A percentile compares a stretch with the other conserved stretches of the same genome.
Conservation (phyloP, 2,113 vertebrate genomes). For the Centropus bengalensis region DNA sequence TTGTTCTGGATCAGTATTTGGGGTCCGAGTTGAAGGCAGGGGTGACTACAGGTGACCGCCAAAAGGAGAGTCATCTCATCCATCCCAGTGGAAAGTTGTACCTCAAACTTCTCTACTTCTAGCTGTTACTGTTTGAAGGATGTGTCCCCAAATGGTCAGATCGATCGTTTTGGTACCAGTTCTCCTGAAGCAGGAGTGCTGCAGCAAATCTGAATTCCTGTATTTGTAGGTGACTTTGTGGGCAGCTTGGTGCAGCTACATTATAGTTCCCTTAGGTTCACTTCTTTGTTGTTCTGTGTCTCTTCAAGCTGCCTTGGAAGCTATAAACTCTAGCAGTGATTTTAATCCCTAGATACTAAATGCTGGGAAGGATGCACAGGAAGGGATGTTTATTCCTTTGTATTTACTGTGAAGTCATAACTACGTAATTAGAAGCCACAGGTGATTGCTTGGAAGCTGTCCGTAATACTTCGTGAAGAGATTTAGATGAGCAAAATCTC, state of each 20-base stretch:
- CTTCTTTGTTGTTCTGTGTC: background rate
- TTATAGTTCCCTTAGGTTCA: background rate
- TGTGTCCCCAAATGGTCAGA: background rate
- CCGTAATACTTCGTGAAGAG: background rate
- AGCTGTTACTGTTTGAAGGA: background rate
- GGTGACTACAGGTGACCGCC: background rate
- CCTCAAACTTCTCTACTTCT: background rate
- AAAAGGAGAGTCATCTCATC: background rate
- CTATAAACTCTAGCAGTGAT: background rate
- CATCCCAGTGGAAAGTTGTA: background rate
- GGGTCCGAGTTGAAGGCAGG: background rate
- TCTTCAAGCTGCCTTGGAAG: background rate
- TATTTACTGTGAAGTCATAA: background rate
- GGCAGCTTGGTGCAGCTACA: background rate
- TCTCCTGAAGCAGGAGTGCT: background rate
- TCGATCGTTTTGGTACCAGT: rapidly evolving
- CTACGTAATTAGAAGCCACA: background rate
- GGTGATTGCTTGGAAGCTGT: background rate
- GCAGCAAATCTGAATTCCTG: background rate
- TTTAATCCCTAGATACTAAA: background rate
- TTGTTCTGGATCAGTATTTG: background rate
- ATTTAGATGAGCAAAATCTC: background rate
- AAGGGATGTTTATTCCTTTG: background rate
- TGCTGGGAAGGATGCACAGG: background rate
- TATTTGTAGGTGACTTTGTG: background rate